phyloP scores from a whole-genome alignment of 1,140 invertebrate species.

The Leptinotarsa texana region DNA sequence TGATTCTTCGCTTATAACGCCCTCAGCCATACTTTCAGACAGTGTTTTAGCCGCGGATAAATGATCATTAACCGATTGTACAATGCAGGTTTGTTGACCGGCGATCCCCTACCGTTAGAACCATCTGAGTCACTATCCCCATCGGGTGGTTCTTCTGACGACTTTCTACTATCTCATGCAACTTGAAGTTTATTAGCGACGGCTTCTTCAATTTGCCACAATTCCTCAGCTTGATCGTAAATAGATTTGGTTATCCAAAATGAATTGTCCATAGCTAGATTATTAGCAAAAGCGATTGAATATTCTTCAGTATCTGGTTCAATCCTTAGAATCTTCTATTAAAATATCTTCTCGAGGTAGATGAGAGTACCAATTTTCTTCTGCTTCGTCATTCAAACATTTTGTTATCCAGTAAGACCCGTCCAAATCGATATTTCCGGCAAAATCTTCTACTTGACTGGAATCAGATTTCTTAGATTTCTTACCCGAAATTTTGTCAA shows the following conservation, averaged over 20 bases:
- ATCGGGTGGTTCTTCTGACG: constrained; percentile 56
- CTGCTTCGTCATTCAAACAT: constrained; percentile 65
- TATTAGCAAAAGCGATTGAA: constrained; percentile 32
- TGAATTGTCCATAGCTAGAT: constrained; percentile 61
- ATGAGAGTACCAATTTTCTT: constrained; percentile 59
- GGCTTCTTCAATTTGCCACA: constrained; percentile 58
- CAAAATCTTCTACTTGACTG: constrained; percentile 33
- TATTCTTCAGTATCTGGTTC: background rate
- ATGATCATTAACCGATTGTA: constrained; percentile 32
- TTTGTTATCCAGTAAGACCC: constrained; percentile 66
- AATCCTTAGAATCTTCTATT: background rate
- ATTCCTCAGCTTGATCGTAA: constrained; percentile 69
- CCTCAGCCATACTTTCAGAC: constrained; percentile 45
- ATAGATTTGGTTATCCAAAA: constrained; percentile 66
- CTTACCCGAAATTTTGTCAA: constrained; percentile 39
- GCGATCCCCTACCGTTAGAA: constrained; percentile 63
- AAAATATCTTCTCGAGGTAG: constrained; percentile 30
- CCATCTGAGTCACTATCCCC: constrained; percentile 66
- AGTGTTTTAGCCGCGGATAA: constrained; percentile 37
- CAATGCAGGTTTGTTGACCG: constrained; percentile 47
- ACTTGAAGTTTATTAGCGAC: constrained; percentile 52
- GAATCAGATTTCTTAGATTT: constrained; percentile 30
- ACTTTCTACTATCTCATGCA: constrained; percentile 48
- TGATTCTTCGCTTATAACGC: constrained; percentile 42
- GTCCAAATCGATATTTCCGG: constrained; percentile 58